These are phyloP conservation scores for Brachionus sp. DNA, from an alignment of 1,140 invertebrate genomes.

Conservation along the genomic window DNA sequence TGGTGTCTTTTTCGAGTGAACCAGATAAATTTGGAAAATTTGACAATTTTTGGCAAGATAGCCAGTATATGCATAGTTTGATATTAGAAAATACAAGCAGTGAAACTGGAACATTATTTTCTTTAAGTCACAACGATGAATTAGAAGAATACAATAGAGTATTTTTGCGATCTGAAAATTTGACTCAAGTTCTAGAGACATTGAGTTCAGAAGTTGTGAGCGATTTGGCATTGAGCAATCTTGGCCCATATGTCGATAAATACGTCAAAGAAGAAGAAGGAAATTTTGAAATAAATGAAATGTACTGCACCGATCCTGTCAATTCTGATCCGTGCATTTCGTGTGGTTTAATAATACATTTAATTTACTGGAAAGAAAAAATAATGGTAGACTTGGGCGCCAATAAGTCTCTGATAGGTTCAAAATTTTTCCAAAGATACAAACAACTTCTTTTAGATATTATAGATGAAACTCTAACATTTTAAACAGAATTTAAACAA, in stretches of 20 bases:
- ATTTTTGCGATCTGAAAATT: not conserved
- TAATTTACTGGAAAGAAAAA: slow-evolving; percentile 40
- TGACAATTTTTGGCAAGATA: slow-evolving; percentile 28
- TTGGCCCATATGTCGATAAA: slow-evolving; percentile 11
- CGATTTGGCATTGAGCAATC: slow-evolving; percentile 26
- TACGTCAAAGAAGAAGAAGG: not conserved
- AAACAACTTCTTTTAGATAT: not conserved
- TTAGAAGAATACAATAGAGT: slow-evolving; percentile 10
- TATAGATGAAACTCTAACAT: not conserved
- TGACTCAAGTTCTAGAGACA: not conserved
- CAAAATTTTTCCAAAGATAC: slow-evolving; percentile 21
- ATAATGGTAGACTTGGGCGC: slow-evolving; percentile 34
- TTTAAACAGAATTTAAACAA: no score
- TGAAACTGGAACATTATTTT: slow-evolving; percentile 26
- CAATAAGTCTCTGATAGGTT: not conserved
- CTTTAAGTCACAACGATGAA: not conserved
- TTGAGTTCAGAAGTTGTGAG: not conserved
- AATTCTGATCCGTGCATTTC: slow-evolving; percentile 21
- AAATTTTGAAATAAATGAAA: slow-evolving; percentile 7
- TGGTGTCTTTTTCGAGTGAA: slow-evolving; percentile 6
- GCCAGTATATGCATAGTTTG: not conserved
- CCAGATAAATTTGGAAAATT: not conserved
- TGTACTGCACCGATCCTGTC: slow-evolving; percentile 12
- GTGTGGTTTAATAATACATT: slow-evolving; percentile 2
- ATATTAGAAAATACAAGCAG: slow-evolving; percentile 6